These are phyloP conservation scores for Standfussiana lucernea DNA, from an alignment of 2,888 invertebrate species.

Conservation along the genomic window DNA sequence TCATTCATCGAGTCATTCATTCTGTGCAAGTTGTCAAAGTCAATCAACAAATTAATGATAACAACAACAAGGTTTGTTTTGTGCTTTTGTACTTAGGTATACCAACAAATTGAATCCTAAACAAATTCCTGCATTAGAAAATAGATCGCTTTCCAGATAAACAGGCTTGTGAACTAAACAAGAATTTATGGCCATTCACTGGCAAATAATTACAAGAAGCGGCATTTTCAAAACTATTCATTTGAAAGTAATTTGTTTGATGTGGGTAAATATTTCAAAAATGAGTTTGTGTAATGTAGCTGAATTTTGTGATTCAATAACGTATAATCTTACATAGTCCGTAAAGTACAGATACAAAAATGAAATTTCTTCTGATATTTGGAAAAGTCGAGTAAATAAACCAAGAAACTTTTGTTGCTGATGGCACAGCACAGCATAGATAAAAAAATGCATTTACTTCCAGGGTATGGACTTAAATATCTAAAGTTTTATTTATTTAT, in stretches of 20 bases:
- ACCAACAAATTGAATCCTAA: neutral
- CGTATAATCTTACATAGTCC: neutral
- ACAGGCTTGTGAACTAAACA: neutral
- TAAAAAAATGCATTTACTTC: neutral
- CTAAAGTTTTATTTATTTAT: neutral
- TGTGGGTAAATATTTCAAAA: slow-evolving; percentile 36
- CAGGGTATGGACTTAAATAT: neutral
- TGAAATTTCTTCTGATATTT: neutral
- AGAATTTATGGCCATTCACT: neutral
- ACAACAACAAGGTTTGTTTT: slow-evolving; percentile 13
- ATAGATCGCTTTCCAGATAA: neutral
- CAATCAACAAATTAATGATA: too few relatives aligned
- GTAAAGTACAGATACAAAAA: neutral
- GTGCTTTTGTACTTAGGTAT: neutral
- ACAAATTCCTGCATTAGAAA: neutral
- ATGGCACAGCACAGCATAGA: neutral
- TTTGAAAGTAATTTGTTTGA: slow-evolving; percentile 39
- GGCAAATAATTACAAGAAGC: slow-evolving; percentile 30
- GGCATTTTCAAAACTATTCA: slow-evolving; percentile 42
- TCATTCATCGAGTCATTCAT: slow-evolving; percentile 6
- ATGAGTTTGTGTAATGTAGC: neutral
- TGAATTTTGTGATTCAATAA: neutral
- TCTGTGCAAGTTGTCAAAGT: neutral
- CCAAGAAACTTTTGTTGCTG: neutral
- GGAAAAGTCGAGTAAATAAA: neutral